Percentiles rank a stretch among this genome's conserved stretches.
phyloP scores from a whole-genome alignment of 2,888 invertebrate species.

The Thereva unica region DNA sequence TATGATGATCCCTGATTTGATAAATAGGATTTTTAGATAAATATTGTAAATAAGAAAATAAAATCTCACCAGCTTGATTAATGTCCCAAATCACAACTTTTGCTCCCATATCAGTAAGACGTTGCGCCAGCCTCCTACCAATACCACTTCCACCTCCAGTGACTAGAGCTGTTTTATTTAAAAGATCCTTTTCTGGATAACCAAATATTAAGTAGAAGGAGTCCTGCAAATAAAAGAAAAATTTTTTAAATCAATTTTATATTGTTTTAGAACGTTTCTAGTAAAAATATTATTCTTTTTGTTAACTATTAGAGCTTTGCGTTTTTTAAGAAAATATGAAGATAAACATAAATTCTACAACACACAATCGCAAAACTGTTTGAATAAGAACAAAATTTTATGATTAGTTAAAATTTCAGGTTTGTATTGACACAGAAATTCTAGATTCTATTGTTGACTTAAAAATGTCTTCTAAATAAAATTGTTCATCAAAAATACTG shows the following conservation, averaged over 20 bases:
- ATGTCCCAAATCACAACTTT: conserved; percentile 89
- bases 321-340: no score
- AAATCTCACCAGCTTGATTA: conserved; percentile 70
- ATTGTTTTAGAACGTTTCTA: background rate
- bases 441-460: no score
- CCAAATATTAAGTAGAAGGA: conserved; percentile 67
- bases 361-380: no score
- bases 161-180: conserved; percentile 78
- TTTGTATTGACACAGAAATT: no score
- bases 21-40: no score
- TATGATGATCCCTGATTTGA: background rate
- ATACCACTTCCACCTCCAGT: conserved; percentile 90
- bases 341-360: no score
- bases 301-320: no score
- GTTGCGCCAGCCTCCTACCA: conserved; percentile 75
- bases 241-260: background rate
- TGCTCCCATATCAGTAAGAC: conserved; percentile 76
- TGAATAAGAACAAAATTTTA: no score
- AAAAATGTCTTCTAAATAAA: no score
- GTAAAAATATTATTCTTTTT: background rate
- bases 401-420: no score
- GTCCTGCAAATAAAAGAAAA: conserved; percentile 57
- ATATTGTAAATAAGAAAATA: no score
- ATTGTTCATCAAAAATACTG: no score
- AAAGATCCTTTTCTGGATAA: conserved; percentile 64